Evolutionary conservation across 2,797 vertebrate species (phyloP).

Genomic region (Falco cherrug): DNA sequence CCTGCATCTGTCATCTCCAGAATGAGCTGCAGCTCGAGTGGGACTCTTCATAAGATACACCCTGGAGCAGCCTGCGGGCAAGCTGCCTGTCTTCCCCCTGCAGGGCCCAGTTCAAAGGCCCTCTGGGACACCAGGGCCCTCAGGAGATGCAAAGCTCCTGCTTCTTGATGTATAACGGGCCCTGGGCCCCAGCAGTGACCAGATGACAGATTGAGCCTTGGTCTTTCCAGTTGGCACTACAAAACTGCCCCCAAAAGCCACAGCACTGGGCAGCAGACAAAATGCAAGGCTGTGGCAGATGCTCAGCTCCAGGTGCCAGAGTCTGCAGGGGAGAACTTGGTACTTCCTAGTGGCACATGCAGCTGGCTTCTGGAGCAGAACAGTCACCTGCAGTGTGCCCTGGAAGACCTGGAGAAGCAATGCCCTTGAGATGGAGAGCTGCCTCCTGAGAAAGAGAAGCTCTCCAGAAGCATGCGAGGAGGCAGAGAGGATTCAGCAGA

Average conservation of each 20-base stretch:
- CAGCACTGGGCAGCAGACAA: not conserved
- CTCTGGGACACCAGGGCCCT: not conserved
- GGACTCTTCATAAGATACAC: not conserved
- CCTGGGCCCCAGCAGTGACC: not conserved
- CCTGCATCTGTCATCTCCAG: not conserved
- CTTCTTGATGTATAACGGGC: not conserved
- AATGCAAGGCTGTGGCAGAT: not conserved
- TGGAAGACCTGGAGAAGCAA: constrained; percentile 82
- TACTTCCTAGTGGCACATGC: not conserved
- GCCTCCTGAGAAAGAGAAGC: not conserved
- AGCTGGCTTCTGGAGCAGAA: constrained; percentile 75
- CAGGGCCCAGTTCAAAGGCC: not conserved
- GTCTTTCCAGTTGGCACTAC: not conserved
- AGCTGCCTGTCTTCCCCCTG: not conserved
- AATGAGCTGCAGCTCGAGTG: not conserved
- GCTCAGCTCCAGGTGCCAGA: not conserved
- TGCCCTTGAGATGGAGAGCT: not conserved
- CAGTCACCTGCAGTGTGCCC: constrained; percentile 80
- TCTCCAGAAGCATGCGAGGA: not conserved
- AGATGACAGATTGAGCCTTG: not conserved
- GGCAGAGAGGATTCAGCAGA: not conserved
- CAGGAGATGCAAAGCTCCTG: not conserved
- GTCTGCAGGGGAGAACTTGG: not conserved
- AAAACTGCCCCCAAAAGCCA: not conserved
- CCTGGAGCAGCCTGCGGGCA: not conserved